Evolutionary conservation across 2,113 vertebrate species (phyloP), one percentile per base, ranked within the genome.

Genomic region (Esox niger): DNA sequence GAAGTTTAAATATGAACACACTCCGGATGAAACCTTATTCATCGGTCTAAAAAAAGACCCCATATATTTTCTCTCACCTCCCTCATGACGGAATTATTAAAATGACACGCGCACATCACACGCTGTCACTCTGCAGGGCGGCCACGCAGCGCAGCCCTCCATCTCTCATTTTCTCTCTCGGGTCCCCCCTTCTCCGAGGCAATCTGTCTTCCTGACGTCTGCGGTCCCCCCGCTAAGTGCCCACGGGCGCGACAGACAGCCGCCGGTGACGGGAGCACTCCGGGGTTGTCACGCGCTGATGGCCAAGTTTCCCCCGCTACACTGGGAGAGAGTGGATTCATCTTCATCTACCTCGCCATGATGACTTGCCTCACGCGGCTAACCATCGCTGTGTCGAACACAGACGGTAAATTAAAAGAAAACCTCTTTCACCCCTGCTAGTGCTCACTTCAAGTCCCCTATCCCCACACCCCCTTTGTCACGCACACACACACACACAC

Each of bases 321-420:
- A 92, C 82, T 5, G 47, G 25, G 47, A 25, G 49, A 6, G 54
- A 70, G 75, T 84, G 82, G 85, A 91, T 92, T 92, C 84, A 85
- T 92, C 91, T 89, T 91, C 89, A 88, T 91, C 88, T 80, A 64
- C 20, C 15, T 61, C 31, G 8, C n/a, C 1, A 4, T 35, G 59
- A 61, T 21, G 59, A 21, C n/a, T 17, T 9, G 20, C 27, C 59
- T 33, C 20, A 4, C 30, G 20, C 7, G 20, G 32, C 30, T 11
- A 10, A 32, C 8, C 31, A n/a, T 33, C 9, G 21, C 31, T 27
- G 32, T 21, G 43, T 27, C 62, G 8, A 26, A 35, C 17, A 64
- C 38, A 25, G 25, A 64, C 46, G 62, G 62, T 47, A 64, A 15
- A 29, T 46, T 25, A 64, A 64, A 64, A 64, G 8, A 47, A 33